phyloP scores from a whole-genome alignment of 2,888 invertebrate species.

The Sphinx pinastri region DNA sequence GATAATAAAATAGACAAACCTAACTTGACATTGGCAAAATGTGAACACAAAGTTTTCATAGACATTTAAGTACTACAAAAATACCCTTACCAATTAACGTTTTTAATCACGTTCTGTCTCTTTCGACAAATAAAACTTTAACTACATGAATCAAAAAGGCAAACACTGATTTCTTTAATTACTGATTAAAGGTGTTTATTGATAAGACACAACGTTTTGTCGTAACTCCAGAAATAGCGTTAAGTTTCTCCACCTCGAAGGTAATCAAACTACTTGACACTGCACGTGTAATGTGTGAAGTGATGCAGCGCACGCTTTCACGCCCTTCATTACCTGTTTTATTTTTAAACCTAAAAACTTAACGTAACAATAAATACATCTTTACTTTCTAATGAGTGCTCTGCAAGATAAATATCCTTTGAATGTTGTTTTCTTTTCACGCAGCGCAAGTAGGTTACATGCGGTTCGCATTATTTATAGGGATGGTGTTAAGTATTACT shows the following conservation, averaged over 20 bases:
- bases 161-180: no score
- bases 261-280: slow-evolving; percentile 75
- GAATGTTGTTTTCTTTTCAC: slow-evolving; percentile 43
- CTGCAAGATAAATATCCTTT: slow-evolving; percentile 49
- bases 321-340: slow-evolving; percentile 62
- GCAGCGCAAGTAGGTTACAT: slow-evolving; percentile 33
- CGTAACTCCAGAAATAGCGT: neutral
- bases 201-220: neutral
- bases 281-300: slow-evolving; percentile 77
- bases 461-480: slow-evolving; percentile 11
- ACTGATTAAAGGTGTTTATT: no score
- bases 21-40: no score
- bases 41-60: no score
- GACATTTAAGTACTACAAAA: no score
- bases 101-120: no score
- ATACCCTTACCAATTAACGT: no score
- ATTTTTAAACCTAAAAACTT: slow-evolving; percentile 68
- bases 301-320: slow-evolving; percentile 65
- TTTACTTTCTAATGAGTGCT: slow-evolving; percentile 58
- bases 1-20: no score
- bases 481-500: neutral
- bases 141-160: no score
- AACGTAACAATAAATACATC: slow-evolving; percentile 66
- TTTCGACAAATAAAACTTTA: no score
- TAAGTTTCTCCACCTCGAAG: slow-evolving; percentile 47